These are phyloP conservation scores for Drosophila equinoxialis DNA, from an alignment of 1,140 invertebrate genomes.

Conservation along the genomic window DNA sequence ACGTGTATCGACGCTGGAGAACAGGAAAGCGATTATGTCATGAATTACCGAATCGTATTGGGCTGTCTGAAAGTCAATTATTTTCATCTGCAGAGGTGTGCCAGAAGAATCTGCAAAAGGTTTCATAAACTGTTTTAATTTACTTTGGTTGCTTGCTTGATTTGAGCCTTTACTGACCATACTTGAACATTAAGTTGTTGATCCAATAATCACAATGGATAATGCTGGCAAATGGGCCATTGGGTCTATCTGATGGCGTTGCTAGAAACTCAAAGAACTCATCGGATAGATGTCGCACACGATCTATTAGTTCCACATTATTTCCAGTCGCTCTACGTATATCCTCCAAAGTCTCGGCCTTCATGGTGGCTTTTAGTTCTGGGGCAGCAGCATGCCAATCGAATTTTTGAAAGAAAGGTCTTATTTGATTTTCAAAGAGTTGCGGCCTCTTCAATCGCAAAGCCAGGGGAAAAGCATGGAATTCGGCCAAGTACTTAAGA, in stretches of 20 bases:
- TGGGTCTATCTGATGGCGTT: slow-evolving; percentile 31
- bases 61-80: slow-evolving; percentile 87
- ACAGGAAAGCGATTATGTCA: slow-evolving; percentile 85
- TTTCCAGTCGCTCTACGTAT: slow-evolving; percentile 50
- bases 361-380: slow-evolving; percentile 58
- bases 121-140: not conserved
- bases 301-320: slow-evolving; percentile 33
- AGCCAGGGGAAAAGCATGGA: slow-evolving; percentile 85
- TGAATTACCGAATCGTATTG: slow-evolving; percentile 84
- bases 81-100: slow-evolving; percentile 84
- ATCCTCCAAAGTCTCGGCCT: slow-evolving; percentile 55
- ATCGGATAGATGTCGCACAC: slow-evolving; percentile 38
- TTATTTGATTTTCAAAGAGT: slow-evolving; percentile 83
- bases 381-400: slow-evolving; percentile 64
- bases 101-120: slow-evolving; percentile 36
- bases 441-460: slow-evolving; percentile 84
- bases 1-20: slow-evolving; percentile 83
- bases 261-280: slow-evolving; percentile 57
- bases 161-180: slow-evolving; percentile 53
- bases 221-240: slow-evolving; percentile 83
- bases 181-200: slow-evolving; percentile 85
- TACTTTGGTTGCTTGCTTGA: not conserved
- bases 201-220: slow-evolving; percentile 86
- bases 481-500: slow-evolving; percentile 84
- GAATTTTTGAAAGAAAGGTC: slow-evolving; percentile 75